Percentiles rank a stretch among this genome's conserved stretches.
phyloP scores from a whole-genome alignment of 2,113 vertebrate species.

The Prolemur simus region DNA sequence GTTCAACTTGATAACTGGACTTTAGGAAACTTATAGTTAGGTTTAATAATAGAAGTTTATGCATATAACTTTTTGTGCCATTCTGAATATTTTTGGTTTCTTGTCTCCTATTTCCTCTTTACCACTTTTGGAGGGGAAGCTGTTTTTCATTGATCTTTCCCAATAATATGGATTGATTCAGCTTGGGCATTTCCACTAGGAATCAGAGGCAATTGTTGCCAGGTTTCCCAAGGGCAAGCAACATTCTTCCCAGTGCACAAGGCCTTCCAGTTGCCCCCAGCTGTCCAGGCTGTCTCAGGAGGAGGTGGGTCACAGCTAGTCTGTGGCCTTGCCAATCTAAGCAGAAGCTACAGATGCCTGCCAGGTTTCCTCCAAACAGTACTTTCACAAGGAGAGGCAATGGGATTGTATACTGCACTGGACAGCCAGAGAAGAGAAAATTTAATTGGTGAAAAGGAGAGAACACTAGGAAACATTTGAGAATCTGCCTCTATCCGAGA shows the following conservation, averaged over 20 bases:
- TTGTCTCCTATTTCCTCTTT: constrained; percentile 45
- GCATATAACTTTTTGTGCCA: constrained; percentile 74
- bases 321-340: not conserved
- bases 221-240: constrained; percentile 20
- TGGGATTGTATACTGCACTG: not conserved
- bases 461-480: constrained; percentile 20
- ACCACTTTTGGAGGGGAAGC: constrained; percentile 44
- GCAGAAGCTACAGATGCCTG: not conserved
- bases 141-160: constrained; percentile 56
- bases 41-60: constrained; percentile 80
- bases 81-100: constrained; percentile 68
- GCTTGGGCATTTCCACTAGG: constrained; percentile 14
- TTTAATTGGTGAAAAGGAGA: not conserved
- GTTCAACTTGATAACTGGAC: constrained; percentile 70
- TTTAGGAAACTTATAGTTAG: constrained; percentile 76
- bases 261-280: not conserved
- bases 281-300: not conserved
- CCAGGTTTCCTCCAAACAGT: not conserved
- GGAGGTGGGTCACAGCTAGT: not conserved
- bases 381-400: not conserved
- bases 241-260: not conserved
- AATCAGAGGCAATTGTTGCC: constrained; percentile 17
- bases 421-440: not conserved
- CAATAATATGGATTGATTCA: constrained; percentile 34
- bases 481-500: constrained; percentile 34